Evolutionary conservation across 2,888 invertebrate genomes (phyloP).

Genomic region (Lamellibrachia columna): DNA sequence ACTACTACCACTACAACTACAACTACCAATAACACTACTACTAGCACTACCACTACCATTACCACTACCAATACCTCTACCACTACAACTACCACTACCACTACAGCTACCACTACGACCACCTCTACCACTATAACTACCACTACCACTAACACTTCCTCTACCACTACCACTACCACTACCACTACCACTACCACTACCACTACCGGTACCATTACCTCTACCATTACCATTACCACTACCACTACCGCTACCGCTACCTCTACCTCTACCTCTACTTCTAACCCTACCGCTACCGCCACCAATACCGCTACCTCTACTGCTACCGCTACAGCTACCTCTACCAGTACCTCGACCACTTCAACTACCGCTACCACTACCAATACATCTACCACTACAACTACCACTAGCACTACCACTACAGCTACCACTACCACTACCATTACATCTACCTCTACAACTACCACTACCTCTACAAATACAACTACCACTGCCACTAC

Average conservation of each 20-base stretch:
- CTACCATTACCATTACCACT: too few species aligned
- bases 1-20: constrained; percentile 28
- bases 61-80: constrained; percentile 22
- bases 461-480: too few species aligned
- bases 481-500: too few species aligned
- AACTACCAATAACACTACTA: too few species aligned
- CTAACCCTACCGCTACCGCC: not conserved
- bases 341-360: not conserved
- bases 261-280: too few species aligned
- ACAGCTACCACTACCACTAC: constrained; percentile 7
- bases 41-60: constrained; percentile 20
- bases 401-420: not conserved
- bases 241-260: too few species aligned
- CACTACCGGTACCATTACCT: too few species aligned
- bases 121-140: not conserved
- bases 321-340: too few species aligned
- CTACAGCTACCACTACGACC: constrained; percentile 20
- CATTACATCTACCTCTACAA: too few species aligned
- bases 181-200: not conserved
- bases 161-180: not conserved
- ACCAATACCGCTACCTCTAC: not conserved
- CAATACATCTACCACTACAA: too few species aligned
- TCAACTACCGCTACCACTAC: not conserved
- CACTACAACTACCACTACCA: constrained; percentile 19
- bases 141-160: too few species aligned